phyloP scores from a whole-genome alignment of 1,140 invertebrate species.

The Aphaenogaster floridana region DNA sequence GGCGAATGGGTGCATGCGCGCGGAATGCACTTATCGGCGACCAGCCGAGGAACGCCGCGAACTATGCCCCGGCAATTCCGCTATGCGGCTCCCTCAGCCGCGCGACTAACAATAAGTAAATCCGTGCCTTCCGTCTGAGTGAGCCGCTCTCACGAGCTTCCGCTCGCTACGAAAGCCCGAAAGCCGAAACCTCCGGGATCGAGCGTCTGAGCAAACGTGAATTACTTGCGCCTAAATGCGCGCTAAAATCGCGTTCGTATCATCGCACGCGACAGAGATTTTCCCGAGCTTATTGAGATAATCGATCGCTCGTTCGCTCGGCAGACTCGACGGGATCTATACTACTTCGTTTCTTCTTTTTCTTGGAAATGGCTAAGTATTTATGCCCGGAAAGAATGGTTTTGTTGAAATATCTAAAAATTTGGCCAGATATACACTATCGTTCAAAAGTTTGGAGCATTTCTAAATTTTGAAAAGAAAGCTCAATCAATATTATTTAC shows the following conservation, averaged over 20 bases:
- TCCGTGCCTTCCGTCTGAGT: neutral
- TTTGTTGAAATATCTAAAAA: no score
- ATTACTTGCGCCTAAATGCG: conserved; percentile 15
- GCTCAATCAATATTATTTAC: no score
- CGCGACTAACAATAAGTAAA: neutral
- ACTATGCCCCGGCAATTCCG: neutral
- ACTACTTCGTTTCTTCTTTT: neutral
- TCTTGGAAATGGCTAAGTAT: neutral
- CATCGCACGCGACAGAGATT: conserved; percentile 32
- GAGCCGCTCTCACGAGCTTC: neutral
- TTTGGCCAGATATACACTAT: no score
- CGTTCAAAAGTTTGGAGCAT: no score
- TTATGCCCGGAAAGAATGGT: no score
- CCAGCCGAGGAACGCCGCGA: neutral
- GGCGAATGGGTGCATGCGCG: neutral
- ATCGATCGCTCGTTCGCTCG: conserved; percentile 33
- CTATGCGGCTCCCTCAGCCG: neutral
- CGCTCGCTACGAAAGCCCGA: neutral
- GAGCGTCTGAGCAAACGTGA: conserved; percentile 13
- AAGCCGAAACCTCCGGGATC: conserved; percentile 18
- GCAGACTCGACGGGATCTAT: neutral
- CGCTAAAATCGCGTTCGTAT: conserved; percentile 16
- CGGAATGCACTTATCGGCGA: conserved; percentile 39
- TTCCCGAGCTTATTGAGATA: conserved; percentile 21
- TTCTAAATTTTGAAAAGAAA: no score